Base-by-base conservation (phyloP, 2,888 invertebrate species). In the Heliconius hortense region DNA sequence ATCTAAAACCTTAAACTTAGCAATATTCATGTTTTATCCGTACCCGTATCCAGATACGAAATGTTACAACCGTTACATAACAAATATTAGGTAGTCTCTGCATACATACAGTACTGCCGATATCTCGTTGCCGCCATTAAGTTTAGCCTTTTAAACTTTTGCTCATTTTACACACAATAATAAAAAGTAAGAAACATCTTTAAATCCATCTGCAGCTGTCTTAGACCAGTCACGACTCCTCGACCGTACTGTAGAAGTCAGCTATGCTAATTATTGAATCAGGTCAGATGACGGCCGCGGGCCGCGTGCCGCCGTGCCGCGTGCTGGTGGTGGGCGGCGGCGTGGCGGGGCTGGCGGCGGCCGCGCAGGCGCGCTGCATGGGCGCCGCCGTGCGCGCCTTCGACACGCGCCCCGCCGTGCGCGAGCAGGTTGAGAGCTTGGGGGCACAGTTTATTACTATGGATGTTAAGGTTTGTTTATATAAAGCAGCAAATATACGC, bases 271-370 rank as follows among this genome's bases (percentile, higher is more conserved):
- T 43, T 56, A 31, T 31, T 10, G 1, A 31, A 62, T 21, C 84
- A 96, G 97, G 97, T 82, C 98, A 98, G 92, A 98, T 98, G 88
- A 98, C 98, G 18, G 98, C 98, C 0, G 98, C 98, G 7, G 98
- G 97, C 0, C 97, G 97, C 86, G 97, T 98, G 31, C 98, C 98
- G 0, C 98, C 98, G 11, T 97, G 97, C 73, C 97, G 98, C 88
- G 96, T 98, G 81, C 93, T 98, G 80, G 96, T 98, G 59, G 96
- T 98, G 82, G 98, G 98, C 79, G 98, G 97, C 70, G 98, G 98
- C 72, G 98, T 98, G 67, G 98, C 98, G 63, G 98, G 98, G 67
- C 91, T 98, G 80, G 96, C 97, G 43, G 97, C 98, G 39, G 96
- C 97, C 72, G 98, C 97, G 39, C 97, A 97, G 84, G 98, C 98